Percentiles rank a stretch among this genome's conserved stretches.
Evolutionary conservation across 2,113 vertebrate genomes (phyloP).

Genomic region (Microcebus griseorufus): DNA sequence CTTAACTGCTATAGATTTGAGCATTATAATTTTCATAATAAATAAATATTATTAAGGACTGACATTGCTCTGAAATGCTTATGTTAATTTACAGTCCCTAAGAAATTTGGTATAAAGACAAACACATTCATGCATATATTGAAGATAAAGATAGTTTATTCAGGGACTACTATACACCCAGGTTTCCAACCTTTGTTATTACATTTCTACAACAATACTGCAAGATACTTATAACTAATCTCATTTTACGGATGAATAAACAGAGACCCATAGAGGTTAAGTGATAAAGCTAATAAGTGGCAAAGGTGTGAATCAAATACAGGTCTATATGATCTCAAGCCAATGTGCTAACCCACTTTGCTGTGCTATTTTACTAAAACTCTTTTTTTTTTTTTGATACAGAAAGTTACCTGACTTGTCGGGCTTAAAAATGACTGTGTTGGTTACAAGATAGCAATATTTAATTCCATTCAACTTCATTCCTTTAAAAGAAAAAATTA

Average conservation of each 20-base stretch:
- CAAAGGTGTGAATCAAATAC: slow-evolving; percentile 21
- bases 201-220: not conserved
- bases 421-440: slow-evolving; percentile 54
- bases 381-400: slow-evolving; percentile 31
- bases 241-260: slow-evolving; percentile 68
- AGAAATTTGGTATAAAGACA: not conserved
- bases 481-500: slow-evolving; percentile 35
- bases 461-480: slow-evolving; percentile 66
- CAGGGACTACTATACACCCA: not conserved
- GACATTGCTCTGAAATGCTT: not conserved
- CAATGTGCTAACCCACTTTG: not conserved
- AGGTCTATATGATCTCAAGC: not conserved
- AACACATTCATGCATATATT: not conserved
- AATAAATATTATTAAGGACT: not conserved
- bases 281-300: slow-evolving; percentile 34
- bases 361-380: not conserved
- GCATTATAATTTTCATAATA: not conserved
- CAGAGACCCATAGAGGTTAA: slow-evolving; percentile 40
- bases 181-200: not conserved
- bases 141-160: slow-evolving; percentile 38
- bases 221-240: slow-evolving; percentile 52
- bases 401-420: not conserved
- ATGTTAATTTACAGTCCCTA: not conserved
- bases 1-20: not conserved
- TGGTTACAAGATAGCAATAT: slow-evolving; percentile 47